A percentile compares a stretch with the other conserved stretches of the same genome.
Evolutionary conservation across 2,113 vertebrate genomes (phyloP).

Genomic region (Pica pica): DNA sequence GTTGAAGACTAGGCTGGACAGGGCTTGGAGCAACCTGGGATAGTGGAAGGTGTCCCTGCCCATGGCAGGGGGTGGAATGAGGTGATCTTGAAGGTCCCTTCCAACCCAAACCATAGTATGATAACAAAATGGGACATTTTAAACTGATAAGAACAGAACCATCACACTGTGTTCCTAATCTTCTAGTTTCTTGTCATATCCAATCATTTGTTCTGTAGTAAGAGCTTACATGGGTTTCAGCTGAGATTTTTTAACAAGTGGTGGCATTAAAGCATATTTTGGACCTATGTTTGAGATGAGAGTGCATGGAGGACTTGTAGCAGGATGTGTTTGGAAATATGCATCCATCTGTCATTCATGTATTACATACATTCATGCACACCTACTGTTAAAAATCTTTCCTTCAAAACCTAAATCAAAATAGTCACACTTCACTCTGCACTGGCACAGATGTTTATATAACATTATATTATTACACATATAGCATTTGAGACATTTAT

Average conservation of each 20-base stretch:
- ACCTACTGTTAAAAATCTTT: neutral
- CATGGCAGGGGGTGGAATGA: rapidly evolving
- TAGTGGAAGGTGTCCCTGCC: neutral
- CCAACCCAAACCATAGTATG: neutral
- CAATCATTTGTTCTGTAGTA: neutral
- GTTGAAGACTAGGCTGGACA: rapidly evolving
- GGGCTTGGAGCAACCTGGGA: neutral
- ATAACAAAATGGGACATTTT: neutral
- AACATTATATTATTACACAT: neutral
- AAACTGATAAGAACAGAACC: neutral
- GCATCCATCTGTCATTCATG: neutral
- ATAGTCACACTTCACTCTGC: neutral
- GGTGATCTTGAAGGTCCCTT: neutral
- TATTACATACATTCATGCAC: neutral
- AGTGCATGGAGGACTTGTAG: neutral
- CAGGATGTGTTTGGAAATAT: neutral
- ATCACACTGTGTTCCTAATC: neutral
- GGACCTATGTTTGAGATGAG: neutral
- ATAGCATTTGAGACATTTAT: neutral
- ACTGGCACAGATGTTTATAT: neutral
- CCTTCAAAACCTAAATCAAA: neutral
- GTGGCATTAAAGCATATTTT: neutral
- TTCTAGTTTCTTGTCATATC: neutral
- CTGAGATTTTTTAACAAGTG: neutral
- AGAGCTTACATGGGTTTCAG: neutral